phyloP scores from a whole-genome alignment of 1,140 invertebrate genomes.

The Homarus americanus region DNA sequence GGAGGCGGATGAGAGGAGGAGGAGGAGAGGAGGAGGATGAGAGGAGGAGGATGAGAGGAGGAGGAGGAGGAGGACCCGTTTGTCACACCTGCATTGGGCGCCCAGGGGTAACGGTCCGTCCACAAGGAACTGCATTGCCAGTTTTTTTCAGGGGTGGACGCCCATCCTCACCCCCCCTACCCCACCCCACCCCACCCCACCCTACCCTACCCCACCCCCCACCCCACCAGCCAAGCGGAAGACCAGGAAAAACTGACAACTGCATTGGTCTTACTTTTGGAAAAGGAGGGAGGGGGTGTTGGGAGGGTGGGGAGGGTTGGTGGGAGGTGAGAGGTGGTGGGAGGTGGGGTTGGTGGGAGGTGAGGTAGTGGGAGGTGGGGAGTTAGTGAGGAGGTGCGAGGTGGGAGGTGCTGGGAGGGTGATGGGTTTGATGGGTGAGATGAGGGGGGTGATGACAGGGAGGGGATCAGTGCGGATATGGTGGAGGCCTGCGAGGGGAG shows the following conservation, averaged over 20 bases:
- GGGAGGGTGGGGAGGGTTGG: not conserved
- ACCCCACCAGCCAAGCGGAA: not conserved
- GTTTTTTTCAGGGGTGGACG: not conserved
- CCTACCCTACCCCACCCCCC: too few species aligned
- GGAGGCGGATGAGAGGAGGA: too few species aligned
- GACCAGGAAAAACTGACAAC: slow-evolving; percentile 5
- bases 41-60: too few species aligned
- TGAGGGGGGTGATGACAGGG: too few species aligned
- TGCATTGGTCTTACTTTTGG: slow-evolving; percentile 21
- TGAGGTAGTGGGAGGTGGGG: not conserved
- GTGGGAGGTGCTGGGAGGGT: too few species aligned
- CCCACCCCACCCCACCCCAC: too few species aligned
- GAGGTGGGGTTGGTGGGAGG: not conserved
- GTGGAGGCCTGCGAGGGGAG: too few species aligned
- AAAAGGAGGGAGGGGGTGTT: not conserved
- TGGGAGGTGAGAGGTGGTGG: not conserved
- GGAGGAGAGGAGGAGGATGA: too few species aligned
- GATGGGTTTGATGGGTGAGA: not conserved
- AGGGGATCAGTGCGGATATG: too few species aligned
- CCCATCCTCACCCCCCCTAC: not conserved
- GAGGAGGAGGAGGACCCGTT: too few species aligned
- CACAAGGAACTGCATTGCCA: not conserved
- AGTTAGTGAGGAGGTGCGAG: too few species aligned
- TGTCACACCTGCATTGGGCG: not conserved
- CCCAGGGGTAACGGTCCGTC: slow-evolving; percentile 15